These are phyloP conservation scores for Cavia porcellus DNA, from an alignment of 2,113 vertebrate species.

Conservation along the genomic window DNA sequence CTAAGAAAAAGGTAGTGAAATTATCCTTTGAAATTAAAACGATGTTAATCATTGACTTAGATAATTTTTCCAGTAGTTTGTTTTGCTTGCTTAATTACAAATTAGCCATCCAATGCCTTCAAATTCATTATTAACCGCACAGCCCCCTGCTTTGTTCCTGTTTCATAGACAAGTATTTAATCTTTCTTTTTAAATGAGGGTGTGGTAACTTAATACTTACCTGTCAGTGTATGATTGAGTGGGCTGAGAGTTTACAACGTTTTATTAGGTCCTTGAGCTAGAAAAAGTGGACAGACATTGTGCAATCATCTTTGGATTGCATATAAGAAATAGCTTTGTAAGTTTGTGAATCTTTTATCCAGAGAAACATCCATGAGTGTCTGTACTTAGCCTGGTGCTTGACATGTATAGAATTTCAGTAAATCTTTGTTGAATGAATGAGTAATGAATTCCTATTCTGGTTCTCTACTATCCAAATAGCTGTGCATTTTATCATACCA, in stretches of 20 bases:
- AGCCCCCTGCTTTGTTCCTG: conserved; percentile 25
- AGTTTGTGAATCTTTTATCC: neutral
- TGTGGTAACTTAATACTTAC: conserved; percentile 49
- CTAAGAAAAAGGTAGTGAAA: conserved; percentile 40
- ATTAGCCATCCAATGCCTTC: conserved; percentile 36
- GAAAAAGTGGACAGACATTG: conserved; percentile 1
- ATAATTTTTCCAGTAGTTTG: conserved; percentile 48
- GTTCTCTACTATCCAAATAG: neutral
- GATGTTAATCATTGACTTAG: conserved; percentile 65
- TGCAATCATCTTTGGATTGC: neutral
- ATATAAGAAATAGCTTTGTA: conserved; percentile 36
- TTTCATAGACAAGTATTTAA: conserved; percentile 53
- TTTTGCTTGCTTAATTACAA: conserved; percentile 72
- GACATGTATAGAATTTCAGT: neutral
- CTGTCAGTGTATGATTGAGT: conserved; percentile 53
- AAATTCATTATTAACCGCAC: conserved; percentile 39
- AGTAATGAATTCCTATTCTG: neutral
- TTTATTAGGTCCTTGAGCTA: conserved; percentile 54
- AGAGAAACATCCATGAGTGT: neutral
- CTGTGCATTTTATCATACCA: neutral
- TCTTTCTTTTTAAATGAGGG: conserved; percentile 56
- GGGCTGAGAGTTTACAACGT: neutral
- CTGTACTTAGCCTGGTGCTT: neutral
- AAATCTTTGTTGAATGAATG: conserved; percentile 4
- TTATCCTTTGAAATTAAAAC: conserved; percentile 73